Percentiles rank a stretch among this genome's conserved stretches.
These are phyloP conservation scores for Microctonus brassicae DNA, from an alignment of 2,888 invertebrate species.

Conservation along the genomic window DNA sequence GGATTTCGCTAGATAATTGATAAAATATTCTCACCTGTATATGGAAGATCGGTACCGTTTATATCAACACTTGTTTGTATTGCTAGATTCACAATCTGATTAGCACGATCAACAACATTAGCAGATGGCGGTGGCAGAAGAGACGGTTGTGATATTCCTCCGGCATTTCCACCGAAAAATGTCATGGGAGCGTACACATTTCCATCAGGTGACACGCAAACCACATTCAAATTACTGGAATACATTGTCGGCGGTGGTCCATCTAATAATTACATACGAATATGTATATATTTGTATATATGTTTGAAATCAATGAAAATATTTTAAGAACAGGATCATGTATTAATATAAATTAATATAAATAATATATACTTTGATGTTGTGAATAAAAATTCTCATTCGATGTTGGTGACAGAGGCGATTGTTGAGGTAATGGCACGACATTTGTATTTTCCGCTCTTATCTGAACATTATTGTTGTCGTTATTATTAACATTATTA, in stretches of 20 bases:
- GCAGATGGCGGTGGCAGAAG: conserved; percentile 36
- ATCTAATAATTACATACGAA: not conserved
- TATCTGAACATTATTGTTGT: conserved; percentile 28
- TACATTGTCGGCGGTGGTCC: conserved; percentile 33
- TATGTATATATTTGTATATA: no score
- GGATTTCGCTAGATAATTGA: conserved; percentile 39
- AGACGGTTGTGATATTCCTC: not conserved
- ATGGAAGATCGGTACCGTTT: conserved; percentile 74
- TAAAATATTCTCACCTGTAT: conserved; percentile 70
- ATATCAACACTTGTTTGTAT: conserved; percentile 68
- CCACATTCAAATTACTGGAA: conserved; percentile 30
- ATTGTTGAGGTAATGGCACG: conserved; percentile 38
- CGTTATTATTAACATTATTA: no score
- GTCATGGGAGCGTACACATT: conserved; percentile 28
- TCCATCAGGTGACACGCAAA: conserved; percentile 39
- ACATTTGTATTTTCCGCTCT: conserved; percentile 28
- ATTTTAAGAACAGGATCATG: not conserved
- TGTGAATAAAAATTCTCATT: conserved; percentile 41
- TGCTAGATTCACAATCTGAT: conserved; percentile 58
- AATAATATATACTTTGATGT: conserved; percentile 34
- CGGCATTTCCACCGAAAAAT: conserved; percentile 23
- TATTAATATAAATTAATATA: conserved; percentile 17
- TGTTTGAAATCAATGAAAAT: not conserved
- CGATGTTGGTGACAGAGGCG: conserved; percentile 25
- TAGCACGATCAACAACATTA: conserved; percentile 46